Evolutionary conservation across 2,888 invertebrate species (phyloP), one percentile per base, ranked within the genome.

Genomic region (Andricus curvator): DNA sequence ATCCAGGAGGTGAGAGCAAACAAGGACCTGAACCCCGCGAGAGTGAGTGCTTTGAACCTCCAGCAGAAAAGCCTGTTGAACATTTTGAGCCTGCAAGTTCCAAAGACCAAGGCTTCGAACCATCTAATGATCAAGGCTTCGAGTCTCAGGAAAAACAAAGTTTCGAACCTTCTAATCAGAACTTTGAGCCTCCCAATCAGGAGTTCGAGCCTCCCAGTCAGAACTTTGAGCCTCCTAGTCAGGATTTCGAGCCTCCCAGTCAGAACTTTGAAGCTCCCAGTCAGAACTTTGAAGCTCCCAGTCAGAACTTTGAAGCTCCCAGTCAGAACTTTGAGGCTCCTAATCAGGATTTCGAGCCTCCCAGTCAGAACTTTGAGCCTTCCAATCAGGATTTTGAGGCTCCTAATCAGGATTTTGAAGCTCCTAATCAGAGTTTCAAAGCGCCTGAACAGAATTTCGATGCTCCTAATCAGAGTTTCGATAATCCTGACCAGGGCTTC

Each of bases 1-100:
- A 79, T 74, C 77, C 66, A 78, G 60, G 33, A 51, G 33, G 20
- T 48, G 79, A 78, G 60, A 70, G 82, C 15, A 79, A 79, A 76
- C 67, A 33, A 77, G 77, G 80, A 65, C 77, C 15, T 48, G 25
- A 22, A 22, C 6, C 17, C 5, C 6, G 33, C 33, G 33, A 3
- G 2, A 20, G 74, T 62, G 37, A 48, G 9, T 44, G 33, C n/a
- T 77, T 64, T 20, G 68, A 37, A 17, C 77, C 78, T 11, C 78
- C 68, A n/a, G 74, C 60, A 25, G 76, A 76, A 51, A 56, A 74
- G 25, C 66, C 79, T 22, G 65, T 20, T 11, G 77, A 80, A n/a
- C 48, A 74, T n/a, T 76, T 78, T 9, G 78, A 74, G 8, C 48
- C 76, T 3, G 11, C 64, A 8, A 70, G 11, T n/a, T 56, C 25